A percentile compares a stretch with the other conserved stretches of the same genome.
Conservation (phyloP, 2,888 invertebrate species). For the Tachina fera region DNA sequence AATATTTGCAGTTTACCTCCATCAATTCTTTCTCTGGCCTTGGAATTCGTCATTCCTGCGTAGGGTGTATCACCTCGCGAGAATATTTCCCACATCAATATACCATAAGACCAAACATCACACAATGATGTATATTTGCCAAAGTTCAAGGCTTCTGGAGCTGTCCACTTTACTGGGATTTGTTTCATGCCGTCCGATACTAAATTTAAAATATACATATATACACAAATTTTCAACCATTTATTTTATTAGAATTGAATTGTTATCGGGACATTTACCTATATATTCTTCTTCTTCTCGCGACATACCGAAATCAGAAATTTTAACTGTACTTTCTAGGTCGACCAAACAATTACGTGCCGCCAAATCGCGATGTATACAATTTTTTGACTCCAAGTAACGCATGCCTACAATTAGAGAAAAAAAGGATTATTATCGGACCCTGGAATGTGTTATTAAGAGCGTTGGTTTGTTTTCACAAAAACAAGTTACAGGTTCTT, state of each 20-base stretch:
- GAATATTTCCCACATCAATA: constrained; percentile 98
- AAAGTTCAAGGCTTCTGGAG: constrained; percentile 97
- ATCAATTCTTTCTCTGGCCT: constrained; percentile 96
- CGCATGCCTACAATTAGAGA: constrained; percentile 86
- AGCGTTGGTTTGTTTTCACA: too few species aligned
- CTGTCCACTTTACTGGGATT: constrained; percentile 99
- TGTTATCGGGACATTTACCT: constrained; percentile 74
- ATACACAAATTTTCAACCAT: not conserved
- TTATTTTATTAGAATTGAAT: too few species aligned
- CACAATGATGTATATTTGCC: constrained; percentile 98
- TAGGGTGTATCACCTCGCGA: constrained; percentile 97
- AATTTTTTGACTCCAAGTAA: constrained; percentile 97
- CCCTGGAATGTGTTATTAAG: too few species aligned
- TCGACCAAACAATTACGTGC: constrained; percentile 93
- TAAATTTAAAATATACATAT: constrained; percentile 63
- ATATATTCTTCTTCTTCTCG: constrained; percentile 98
- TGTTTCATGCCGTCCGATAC: constrained; percentile 99
- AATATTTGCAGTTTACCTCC: constrained; percentile 85
- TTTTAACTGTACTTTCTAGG: constrained; percentile 94
- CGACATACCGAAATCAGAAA: constrained; percentile 99
- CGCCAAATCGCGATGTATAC: constrained; percentile 97
- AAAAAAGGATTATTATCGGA: not conserved
- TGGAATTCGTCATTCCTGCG: constrained; percentile 95
- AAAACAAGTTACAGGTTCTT: too few species aligned
- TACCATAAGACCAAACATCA: constrained; percentile 98